Percentiles rank a stretch among this genome's conserved stretches.
These are phyloP conservation scores for Ischnus inquisitorius DNA, from an alignment of 2,888 invertebrate genomes.

Conservation along the genomic window DNA sequence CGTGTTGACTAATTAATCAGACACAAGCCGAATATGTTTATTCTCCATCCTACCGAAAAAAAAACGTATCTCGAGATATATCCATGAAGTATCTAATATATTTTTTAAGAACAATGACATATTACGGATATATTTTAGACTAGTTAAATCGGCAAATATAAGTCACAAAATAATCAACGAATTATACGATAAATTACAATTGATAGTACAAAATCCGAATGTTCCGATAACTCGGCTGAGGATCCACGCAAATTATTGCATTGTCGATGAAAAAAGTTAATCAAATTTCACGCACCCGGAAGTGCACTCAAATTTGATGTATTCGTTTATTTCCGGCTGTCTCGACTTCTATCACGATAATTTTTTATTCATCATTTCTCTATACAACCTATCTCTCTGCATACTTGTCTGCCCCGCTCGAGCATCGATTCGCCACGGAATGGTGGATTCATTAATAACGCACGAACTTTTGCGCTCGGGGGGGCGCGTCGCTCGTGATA, in stretches of 20 bases:
- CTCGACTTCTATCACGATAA: slow-evolving; percentile 33
- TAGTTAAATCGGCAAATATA: no score
- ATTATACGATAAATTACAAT: no score
- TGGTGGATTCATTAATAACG: slow-evolving; percentile 76
- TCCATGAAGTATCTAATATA: no score
- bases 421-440: slow-evolving; percentile 59
- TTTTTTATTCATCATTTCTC: slow-evolving; percentile 44
- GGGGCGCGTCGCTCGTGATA: slow-evolving; percentile 35
- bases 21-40: slow-evolving; percentile 55
- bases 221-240: no score
- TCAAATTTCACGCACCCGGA: slow-evolving; percentile 14
- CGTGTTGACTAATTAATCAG: slow-evolving; percentile 79
- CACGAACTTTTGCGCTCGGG: slow-evolving; percentile 72
- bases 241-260: not conserved
- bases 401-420: slow-evolving; percentile 6
- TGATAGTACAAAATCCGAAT: no score
- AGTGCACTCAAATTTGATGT: slow-evolving; percentile 24
- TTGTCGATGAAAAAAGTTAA: not conserved
- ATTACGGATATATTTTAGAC: no score
- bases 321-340: slow-evolving; percentile 49
- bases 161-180: no score
- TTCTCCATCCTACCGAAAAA: not conserved
- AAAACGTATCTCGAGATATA: no score
- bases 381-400: not conserved
- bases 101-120: no score